Base-by-base conservation (phyloP, 2,113 vertebrate genomes). In the Connochaetes taurinus region DNA sequence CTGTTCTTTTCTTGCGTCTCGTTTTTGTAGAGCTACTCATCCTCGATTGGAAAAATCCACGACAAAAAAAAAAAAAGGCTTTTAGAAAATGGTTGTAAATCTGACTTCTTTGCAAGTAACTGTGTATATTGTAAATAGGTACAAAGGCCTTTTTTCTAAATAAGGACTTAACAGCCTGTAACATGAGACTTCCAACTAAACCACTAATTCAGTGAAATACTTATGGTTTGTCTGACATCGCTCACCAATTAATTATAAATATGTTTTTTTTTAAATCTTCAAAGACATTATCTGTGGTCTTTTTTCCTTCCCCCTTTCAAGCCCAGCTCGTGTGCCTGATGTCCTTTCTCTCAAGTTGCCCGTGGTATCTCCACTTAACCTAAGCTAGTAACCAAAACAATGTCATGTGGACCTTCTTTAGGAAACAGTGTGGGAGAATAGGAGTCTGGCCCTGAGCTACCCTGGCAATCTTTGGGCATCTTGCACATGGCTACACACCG, bases 71-170 rank as follows among this genome's bases (percentile, higher is more conserved):
- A 50, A 80, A 50, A 86, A 98, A 94, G 99, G 98, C 99, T 99
- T 99, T 99, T 99, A 99, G 99, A 98, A 99, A 98, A 98, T 98
- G 99, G 99, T 98, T 98, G 98, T 99, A 99, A 98, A 99, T 98
- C 98, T 98, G 98, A 98, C 98, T 97, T 98, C 99, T 98, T 98
- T 98, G 93, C 98, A 98, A 99, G 98, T 98, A 98, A 98, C 98
- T 99, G 98, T 99, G 98, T 98, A 99, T 99, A 99, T 98, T 99
- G 99, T 99, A 99, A 99, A 99, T 99, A 99, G 81, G 64, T 99
- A 98, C 98, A 99, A 99, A 94, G 98, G 99, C 99, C 99, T 99
- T 99, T 99, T 99, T 99, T 99, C 99, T 99, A 98, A 98, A 99
- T 98, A 98, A 98, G 98, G 99, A 99, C 96, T 98, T 98, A 99